phyloP scores from a whole-genome alignment of 64 coral and sea anemone species.

The Cladopsammia gracilis region DNA sequence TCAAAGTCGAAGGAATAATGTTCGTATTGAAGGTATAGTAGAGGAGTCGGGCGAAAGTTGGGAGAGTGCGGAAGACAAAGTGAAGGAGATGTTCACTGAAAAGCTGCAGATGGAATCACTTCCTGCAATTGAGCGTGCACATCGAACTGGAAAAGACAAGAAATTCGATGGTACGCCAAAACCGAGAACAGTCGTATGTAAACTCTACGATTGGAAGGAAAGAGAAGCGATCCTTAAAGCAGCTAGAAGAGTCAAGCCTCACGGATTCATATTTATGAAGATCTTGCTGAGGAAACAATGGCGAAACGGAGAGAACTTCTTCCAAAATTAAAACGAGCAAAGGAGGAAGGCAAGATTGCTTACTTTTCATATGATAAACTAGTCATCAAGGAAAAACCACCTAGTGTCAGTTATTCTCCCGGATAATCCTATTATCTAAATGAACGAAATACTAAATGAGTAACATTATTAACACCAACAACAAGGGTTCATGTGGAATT shows the following conservation, averaged over 20 bases:
- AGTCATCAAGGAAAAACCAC: too few relatives aligned
- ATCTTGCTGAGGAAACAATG: conserved; percentile 52
- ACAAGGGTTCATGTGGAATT: too few relatives aligned
- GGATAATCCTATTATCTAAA: too few relatives aligned
- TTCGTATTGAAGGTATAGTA: not conserved
- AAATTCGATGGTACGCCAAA: not conserved
- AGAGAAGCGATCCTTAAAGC: not conserved
- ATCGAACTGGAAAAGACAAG: not conserved
- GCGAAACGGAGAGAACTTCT: conserved; percentile 33
- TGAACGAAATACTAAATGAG: too few relatives aligned
- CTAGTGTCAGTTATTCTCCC: too few relatives aligned
- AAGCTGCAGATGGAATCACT: not conserved
- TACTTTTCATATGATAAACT: conserved; percentile 38
- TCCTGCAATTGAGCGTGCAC: not conserved
- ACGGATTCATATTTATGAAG: conserved; percentile 27
- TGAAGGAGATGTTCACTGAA: not conserved
- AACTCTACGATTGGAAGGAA: too few relatives aligned
- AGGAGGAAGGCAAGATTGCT: conserved; percentile 43
- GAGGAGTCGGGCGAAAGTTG: not conserved
- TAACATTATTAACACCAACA: too few relatives aligned
- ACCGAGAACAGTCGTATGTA: not conserved
- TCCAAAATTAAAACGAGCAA: conserved; percentile 54
- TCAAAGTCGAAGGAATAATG: not conserved
- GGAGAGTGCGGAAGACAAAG: not conserved
- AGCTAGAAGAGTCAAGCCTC: conserved; percentile 22